Evolutionary conservation across 30 jellyfish, hydroid and myxozoan species (phyloP).

Genomic region (Chironex yamaguchii): DNA sequence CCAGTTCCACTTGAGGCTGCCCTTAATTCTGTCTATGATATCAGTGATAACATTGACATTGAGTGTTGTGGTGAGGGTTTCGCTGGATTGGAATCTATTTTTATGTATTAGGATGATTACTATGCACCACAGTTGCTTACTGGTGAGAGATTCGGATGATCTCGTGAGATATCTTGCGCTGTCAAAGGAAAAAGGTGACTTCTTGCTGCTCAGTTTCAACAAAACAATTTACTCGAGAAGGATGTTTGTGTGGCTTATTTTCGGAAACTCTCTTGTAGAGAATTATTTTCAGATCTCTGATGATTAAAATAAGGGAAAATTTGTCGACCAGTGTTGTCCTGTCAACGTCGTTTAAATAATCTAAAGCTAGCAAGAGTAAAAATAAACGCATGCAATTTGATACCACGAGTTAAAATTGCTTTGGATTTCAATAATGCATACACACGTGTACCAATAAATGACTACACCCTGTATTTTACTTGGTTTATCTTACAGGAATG

Average conservation of each 20-base stretch:
- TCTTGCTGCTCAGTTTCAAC: constrained; percentile 22
- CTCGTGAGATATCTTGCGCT: constrained; percentile 30
- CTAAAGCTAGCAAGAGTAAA: too few relatives aligned
- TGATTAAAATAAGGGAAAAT: too few relatives aligned
- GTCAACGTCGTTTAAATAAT: too few relatives aligned
- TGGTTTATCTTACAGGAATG: constrained; percentile 61
- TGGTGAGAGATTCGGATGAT: constrained; percentile 13
- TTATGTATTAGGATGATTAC: constrained; percentile 14
- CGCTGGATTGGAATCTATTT: constrained; percentile 6
- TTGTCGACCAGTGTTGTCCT: too few relatives aligned
- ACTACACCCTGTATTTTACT: neutral
- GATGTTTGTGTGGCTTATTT: constrained; percentile 18
- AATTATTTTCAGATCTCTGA: too few relatives aligned
- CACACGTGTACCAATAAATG: too few relatives aligned
- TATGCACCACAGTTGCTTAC: constrained; percentile 26
- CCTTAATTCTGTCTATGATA: constrained; percentile 18
- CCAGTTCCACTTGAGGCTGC: constrained; percentile 24
- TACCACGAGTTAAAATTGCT: too few relatives aligned
- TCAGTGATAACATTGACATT: constrained; percentile 12
- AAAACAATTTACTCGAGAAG: constrained; percentile 6
- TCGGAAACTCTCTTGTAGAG: too few relatives aligned
- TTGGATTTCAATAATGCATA: too few relatives aligned
- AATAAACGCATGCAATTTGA: too few relatives aligned
- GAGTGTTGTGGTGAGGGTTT: constrained; percentile 18
- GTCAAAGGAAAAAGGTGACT: constrained; percentile 24